phyloP scores from a whole-genome alignment of 1,140 invertebrate species.

The Trialeurodes vaporariorum region DNA sequence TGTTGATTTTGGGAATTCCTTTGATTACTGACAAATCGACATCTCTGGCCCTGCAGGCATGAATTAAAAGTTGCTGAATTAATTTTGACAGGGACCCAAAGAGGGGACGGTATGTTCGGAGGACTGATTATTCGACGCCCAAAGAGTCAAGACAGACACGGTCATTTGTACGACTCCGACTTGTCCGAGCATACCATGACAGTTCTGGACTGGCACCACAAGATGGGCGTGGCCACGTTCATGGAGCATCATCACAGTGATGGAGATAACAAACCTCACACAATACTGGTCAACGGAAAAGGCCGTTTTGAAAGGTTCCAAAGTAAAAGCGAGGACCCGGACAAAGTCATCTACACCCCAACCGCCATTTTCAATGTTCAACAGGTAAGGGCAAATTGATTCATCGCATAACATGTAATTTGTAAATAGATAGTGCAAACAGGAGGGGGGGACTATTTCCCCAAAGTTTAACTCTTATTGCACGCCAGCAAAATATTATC shows the following conservation, averaged over 20 bases:
- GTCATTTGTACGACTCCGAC: slow-evolving; percentile 51
- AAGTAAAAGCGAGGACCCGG: slow-evolving; percentile 13
- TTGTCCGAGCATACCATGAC: slow-evolving; percentile 56
- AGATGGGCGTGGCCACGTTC: slow-evolving; percentile 54
- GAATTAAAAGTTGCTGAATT: too few species aligned
- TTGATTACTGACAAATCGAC: too few species aligned
- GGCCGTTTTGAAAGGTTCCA: slow-evolving; percentile 44
- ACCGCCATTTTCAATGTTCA: slow-evolving; percentile 44
- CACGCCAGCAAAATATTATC: too few species aligned
- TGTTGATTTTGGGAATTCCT: too few species aligned
- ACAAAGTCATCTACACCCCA: slow-evolving; percentile 37
- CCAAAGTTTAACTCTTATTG: too few species aligned
- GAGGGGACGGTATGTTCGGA: slow-evolving; percentile 69
- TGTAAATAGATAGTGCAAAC: too few species aligned
- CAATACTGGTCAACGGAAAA: slow-evolving; percentile 63
- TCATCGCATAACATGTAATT: too few species aligned
- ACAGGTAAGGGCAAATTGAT: slow-evolving; percentile 40
- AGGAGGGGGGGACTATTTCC: too few species aligned
- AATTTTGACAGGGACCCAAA: slow-evolving; percentile 49
- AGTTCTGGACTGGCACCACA: slow-evolving; percentile 67
- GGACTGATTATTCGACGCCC: slow-evolving; percentile 54
- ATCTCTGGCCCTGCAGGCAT: too few species aligned
- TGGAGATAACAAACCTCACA: slow-evolving; percentile 66
- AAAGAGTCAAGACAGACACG: slow-evolving; percentile 42
- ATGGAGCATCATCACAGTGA: slow-evolving; percentile 61